Evolutionary conservation across 2,113 vertebrate genomes (phyloP).

Genomic region (Butastur rufipennis): DNA sequence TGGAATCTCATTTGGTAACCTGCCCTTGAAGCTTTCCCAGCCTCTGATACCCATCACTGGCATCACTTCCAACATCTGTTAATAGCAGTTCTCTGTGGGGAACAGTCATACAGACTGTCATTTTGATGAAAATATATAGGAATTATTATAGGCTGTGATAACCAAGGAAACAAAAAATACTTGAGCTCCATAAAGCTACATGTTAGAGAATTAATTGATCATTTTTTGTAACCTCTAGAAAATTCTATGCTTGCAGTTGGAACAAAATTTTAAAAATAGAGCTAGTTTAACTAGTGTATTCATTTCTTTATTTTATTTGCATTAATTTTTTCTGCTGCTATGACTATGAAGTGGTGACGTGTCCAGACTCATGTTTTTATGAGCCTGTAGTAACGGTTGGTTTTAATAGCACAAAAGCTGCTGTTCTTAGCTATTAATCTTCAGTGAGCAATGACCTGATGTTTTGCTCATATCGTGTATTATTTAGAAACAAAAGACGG

Average conservation of each 20-base stretch:
- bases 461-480: neutral
- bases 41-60: neutral
- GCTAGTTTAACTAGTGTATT: neutral
- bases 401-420: neutral
- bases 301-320: neutral
- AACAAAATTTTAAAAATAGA: neutral
- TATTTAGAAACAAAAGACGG: neutral
- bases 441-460: neutral
- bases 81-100: neutral
- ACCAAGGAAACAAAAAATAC: neutral
- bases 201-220: neutral
- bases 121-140: neutral
- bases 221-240: neutral
- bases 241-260: neutral
- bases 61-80: neutral
- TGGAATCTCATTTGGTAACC: neutral
- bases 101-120: neutral
- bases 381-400: neutral
- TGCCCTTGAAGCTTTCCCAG: neutral
- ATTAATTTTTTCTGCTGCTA: neutral
- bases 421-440: neutral
- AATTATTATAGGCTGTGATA: neutral
- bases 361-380: neutral
- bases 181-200: neutral
- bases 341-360: neutral